Evolutionary conservation across 2,797 vertebrate genomes (phyloP), one percentile per base, ranked within the genome.

Genomic region (Botia kubotai): DNA sequence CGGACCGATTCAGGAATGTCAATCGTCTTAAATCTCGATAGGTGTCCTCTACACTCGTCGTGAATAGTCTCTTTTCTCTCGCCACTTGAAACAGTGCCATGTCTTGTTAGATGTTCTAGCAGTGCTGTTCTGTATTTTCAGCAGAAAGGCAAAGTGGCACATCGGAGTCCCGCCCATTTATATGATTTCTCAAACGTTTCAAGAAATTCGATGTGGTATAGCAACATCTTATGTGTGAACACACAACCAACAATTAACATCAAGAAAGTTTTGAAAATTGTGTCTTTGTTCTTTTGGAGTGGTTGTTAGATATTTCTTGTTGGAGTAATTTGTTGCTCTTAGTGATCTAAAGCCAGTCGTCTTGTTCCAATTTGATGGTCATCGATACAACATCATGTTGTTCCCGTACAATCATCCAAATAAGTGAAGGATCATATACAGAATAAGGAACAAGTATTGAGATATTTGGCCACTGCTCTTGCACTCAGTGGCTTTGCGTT

Each of bases 1-100:
- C 75, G 66, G 26, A 75, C 48, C 26, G 48, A 73, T 77, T 81
- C 66, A 71, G 84, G 86, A 88, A 87, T 86, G 83, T 87, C 50
- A 50, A 43, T 75, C 55, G 50, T 72, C 57, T 60, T 71, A 55
- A 66, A 70, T 58, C 75, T 78, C 12, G 52, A 77, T 46, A 23
- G 62, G 67, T 12, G 67, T 72, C 21, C 33, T 69, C 48, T 19
- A 33, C 29, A 8, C 26, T 71, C n/a, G 43, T 39, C 21, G 12
- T 66, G 19, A 66, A 29, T 46, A 29, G 33, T 66, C 17, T 70
- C 36, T 71, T 60, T 62, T 72, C 39, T 69, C 43, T 72, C 23
- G 19, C 46, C 77, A 72, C 69, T 72, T 72, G 29, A 65, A 43
- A 53, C 36, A 71, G 69, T 65, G 46, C 46, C 68, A 39, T 60